Percentiles rank a stretch among this genome's conserved stretches.
Evolutionary conservation across 2,888 invertebrate genomes (phyloP).

Genomic region (Leptopterna dolabrata): DNA sequence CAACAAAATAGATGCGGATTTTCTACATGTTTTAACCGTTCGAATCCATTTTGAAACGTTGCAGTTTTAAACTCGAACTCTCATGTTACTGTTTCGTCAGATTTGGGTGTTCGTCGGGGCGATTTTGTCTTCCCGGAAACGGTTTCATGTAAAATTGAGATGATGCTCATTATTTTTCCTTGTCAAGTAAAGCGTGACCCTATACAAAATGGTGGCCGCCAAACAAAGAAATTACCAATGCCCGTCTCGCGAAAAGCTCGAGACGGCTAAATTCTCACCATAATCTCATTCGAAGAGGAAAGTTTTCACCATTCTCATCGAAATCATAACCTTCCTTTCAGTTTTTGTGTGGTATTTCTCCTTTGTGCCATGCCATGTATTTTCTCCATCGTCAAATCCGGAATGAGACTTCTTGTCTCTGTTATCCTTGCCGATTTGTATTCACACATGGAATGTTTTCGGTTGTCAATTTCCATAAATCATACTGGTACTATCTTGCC

Average conservation of each 20-base stretch:
- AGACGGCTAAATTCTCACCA: not conserved
- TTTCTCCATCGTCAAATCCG: not conserved
- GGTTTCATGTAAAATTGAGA: conserved; percentile 55
- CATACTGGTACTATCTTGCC: too few species aligned
- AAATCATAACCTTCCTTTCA: not conserved
- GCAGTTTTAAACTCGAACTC: not conserved
- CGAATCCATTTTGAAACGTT: not conserved
- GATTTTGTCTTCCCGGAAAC: not conserved
- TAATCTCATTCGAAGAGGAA: not conserved
- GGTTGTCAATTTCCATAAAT: too few species aligned
- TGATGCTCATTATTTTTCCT: conserved; percentile 69
- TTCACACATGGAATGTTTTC: too few species aligned
- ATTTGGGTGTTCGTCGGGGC: not conserved
- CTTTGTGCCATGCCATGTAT: not conserved
- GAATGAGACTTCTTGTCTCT: not conserved
- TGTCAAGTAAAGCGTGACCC: conserved; percentile 73
- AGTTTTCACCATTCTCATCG: not conserved
- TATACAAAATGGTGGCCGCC: conserved; percentile 82
- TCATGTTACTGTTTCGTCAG: not conserved
- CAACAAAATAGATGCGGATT: conserved; percentile 55
- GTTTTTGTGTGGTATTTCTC: not conserved
- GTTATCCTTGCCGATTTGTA: not conserved
- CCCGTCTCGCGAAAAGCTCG: conserved; percentile 36
- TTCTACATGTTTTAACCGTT: conserved; percentile 24
- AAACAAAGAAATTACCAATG: conserved; percentile 76